Percentiles rank a stretch among this genome's conserved stretches.
phyloP scores from a whole-genome alignment of 1,140 invertebrate genomes.

The Marisa cornuarietis region DNA sequence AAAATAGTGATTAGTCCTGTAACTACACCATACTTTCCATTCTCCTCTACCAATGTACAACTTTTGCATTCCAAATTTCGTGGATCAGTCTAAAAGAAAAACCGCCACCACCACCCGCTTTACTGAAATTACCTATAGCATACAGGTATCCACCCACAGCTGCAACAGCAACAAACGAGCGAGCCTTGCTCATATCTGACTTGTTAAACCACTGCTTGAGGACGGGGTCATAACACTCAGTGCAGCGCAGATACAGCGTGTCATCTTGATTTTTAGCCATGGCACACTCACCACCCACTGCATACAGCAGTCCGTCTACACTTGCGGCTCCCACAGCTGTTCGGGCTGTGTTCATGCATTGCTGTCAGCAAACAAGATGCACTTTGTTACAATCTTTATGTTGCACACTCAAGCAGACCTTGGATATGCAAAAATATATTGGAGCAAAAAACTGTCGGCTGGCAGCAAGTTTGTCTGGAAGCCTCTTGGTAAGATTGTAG shows the following conservation, averaged over 20 bases:
- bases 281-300: constrained; percentile 71
- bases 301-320: constrained; percentile 58
- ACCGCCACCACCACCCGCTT: too few species aligned
- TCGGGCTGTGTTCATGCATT: constrained; percentile 59
- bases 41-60: too few species aligned
- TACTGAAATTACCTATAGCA: constrained; percentile 77
- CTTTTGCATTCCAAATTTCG: too few species aligned
- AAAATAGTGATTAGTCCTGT: too few species aligned
- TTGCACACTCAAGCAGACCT: too few species aligned
- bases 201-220: constrained; percentile 70
- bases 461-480: too few species aligned
- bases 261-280: constrained; percentile 65
- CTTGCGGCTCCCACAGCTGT: constrained; percentile 60
- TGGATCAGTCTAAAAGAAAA: too few species aligned
- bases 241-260: constrained; percentile 89
- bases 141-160: constrained; percentile 85
- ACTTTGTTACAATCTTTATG: neutral
- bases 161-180: constrained; percentile 91
- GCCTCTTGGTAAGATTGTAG: too few species aligned
- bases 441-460: too few species aligned
- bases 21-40: too few species aligned
- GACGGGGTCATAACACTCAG: constrained; percentile 78
- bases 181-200: constrained; percentile 81
- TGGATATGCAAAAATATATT: too few species aligned
- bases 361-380: constrained; percentile 30